A percentile compares a stretch with the other conserved stretches of the same genome.
Evolutionary conservation across 2,113 vertebrate genomes (phyloP).

Genomic region (Chloropsis cyanopogon): DNA sequence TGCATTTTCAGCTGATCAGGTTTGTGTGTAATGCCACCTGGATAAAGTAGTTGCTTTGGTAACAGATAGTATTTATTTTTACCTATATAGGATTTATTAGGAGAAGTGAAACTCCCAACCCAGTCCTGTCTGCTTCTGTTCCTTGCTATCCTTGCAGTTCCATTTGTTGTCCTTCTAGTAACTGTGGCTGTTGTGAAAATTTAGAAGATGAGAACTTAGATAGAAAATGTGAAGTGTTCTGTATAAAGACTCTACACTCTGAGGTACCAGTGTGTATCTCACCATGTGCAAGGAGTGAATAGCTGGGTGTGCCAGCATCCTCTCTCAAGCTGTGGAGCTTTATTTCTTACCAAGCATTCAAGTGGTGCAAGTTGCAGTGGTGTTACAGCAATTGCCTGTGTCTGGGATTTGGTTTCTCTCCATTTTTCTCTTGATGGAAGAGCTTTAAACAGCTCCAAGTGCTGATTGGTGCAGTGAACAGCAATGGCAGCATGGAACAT

Average conservation of each 20-base stretch:
- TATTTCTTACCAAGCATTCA: not conserved
- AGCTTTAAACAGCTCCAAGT: not conserved
- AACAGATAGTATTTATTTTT: not conserved
- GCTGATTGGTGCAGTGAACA: not conserved
- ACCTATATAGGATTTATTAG: not conserved
- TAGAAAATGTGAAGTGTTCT: not conserved
- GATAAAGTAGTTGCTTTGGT: constrained; percentile 19
- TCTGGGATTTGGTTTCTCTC: not conserved
- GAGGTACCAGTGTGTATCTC: not conserved
- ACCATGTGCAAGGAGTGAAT: not conserved
- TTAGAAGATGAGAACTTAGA: not conserved
- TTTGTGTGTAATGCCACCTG: constrained; percentile 71
- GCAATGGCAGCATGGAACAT: rapidly evolving
- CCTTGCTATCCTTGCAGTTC: not conserved
- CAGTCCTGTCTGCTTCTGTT: not conserved
- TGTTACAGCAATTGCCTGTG: not conserved
- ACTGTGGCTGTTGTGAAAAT: not conserved
- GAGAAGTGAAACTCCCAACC: not conserved
- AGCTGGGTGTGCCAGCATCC: not conserved
- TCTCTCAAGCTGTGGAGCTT: not conserved
- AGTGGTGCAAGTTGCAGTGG: not conserved
- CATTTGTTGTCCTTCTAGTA: not conserved
- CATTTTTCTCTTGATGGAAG: not conserved
- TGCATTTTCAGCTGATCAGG: constrained; percentile 81
- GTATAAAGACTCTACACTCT: not conserved